phyloP scores from a whole-genome alignment of 2,113 vertebrate genomes.

The Smithornis capensis region DNA sequence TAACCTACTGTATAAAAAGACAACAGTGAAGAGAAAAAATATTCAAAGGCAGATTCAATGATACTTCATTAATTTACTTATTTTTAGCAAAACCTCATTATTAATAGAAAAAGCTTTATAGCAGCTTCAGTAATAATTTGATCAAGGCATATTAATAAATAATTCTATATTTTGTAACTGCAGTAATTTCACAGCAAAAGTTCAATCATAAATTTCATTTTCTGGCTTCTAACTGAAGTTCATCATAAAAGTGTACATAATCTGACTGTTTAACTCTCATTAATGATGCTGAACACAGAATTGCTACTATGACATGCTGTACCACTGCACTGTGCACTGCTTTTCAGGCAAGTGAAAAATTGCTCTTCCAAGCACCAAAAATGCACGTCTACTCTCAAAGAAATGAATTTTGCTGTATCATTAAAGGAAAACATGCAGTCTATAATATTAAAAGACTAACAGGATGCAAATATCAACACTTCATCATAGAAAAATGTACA shows the following conservation, averaged over 20 bases:
- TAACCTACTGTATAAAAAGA: background rate
- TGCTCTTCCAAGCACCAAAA: constrained; percentile 41
- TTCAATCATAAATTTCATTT: background rate
- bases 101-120: background rate
- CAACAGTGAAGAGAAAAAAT: background rate
- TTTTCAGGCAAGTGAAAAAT: constrained; percentile 40
- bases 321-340: background rate
- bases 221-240: background rate
- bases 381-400: background rate
- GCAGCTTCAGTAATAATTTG: background rate
- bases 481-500: background rate
- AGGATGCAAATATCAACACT: background rate
- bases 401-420: background rate
- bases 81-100: background rate
- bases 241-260: background rate
- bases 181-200: background rate
- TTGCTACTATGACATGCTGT: background rate
- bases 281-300: constrained; percentile 20
- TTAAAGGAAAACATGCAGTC: constrained; percentile 47
- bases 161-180: background rate
- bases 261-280: background rate
- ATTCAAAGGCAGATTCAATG: background rate
- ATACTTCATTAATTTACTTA: background rate
- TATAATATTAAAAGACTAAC: constrained; percentile 20
- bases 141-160: background rate